These are phyloP conservation scores for Dendroctonus valens DNA, from an alignment of 1,140 invertebrate species.

Conservation along the genomic window DNA sequence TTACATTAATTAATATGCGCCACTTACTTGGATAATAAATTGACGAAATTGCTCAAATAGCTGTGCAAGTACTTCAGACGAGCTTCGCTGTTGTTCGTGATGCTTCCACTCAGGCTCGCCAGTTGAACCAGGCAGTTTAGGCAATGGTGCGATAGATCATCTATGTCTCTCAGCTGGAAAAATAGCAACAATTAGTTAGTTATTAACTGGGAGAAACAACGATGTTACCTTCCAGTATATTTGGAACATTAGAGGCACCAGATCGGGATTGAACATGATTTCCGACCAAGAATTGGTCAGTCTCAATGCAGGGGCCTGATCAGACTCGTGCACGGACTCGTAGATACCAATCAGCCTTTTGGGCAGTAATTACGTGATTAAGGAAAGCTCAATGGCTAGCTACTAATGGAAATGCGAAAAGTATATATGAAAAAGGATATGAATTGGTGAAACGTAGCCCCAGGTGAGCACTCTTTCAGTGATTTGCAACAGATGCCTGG, in stretches of 20 bases:
- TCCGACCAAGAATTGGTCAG: conserved; percentile 69
- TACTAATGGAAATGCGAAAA: conserved; percentile 4
- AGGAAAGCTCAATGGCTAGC: conserved; percentile 46
- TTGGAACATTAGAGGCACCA: conserved; percentile 79
- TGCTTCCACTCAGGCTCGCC: conserved; percentile 70
- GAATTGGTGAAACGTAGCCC: conserved; percentile 46
- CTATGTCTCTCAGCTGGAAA: conserved; percentile 57
- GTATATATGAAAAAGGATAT: conserved; percentile 61
- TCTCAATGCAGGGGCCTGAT: conserved; percentile 63
- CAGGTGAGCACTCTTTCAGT: conserved; percentile 46
- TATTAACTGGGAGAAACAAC: neutral
- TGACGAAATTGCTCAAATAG: conserved; percentile 70
- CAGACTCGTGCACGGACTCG: conserved; percentile 67
- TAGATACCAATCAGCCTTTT: conserved; percentile 70
- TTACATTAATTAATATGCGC: too few species aligned
- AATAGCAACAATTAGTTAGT: neutral
- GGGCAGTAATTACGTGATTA: conserved; percentile 58
- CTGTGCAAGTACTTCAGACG: conserved; percentile 68
- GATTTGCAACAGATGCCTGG: conserved; percentile 44
- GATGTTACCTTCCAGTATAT: conserved; percentile 72
- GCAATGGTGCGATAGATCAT: conserved; percentile 71
- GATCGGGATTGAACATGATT: conserved; percentile 69
- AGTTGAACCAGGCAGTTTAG: conserved; percentile 80
- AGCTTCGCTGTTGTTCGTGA: conserved; percentile 60
- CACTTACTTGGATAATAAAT: conserved; percentile 58